Percentiles rank a stretch among this genome's conserved stretches.
Conservation (phyloP, 2,888 invertebrate genomes). For the Drosophila colorata region DNA sequence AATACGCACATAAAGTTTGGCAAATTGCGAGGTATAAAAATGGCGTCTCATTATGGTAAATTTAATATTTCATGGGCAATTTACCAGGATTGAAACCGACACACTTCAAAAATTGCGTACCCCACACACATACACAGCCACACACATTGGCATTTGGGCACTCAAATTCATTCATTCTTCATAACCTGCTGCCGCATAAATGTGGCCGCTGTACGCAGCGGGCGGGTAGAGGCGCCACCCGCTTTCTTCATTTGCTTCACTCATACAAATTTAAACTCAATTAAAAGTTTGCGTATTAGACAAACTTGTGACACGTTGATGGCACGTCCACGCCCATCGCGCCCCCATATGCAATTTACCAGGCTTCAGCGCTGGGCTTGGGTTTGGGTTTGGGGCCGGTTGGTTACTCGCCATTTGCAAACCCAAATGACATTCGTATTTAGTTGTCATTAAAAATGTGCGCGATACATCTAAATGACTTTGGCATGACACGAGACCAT, state of each 20-base stretch:
- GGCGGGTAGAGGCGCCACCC: conserved; percentile 12
- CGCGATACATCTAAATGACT: conserved; percentile 67
- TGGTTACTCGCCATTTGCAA: conserved; percentile 25
- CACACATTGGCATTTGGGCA: conserved; percentile 42
- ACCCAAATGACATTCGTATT: conserved; percentile 73
- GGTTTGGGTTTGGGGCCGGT: no score
- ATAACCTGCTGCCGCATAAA: conserved; percentile 42
- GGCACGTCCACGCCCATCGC: conserved; percentile 30
- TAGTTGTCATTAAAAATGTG: conserved; percentile 78
- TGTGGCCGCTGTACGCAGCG: conserved; percentile 23
- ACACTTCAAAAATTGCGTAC: conserved; percentile 76
- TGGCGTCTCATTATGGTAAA: conserved; percentile 79
- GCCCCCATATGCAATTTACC: conserved; percentile 43
- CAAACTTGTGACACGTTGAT: conserved; percentile 70
- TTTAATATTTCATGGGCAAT: conserved; percentile 83
- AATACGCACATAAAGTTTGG: conserved; percentile 59
- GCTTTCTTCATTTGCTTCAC: conserved; percentile 58
- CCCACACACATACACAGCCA: conserved; percentile 12
- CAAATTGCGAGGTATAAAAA: conserved; percentile 78
- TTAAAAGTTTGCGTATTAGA: conserved; percentile 81
- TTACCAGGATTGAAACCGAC: conserved; percentile 81
- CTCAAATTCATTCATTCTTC: conserved; percentile 52
- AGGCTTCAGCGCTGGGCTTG: conserved; percentile 4
- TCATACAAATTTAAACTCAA: conserved; percentile 83
- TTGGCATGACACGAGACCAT: conserved; percentile 31